Evolutionary conservation across 2,797 vertebrate species (phyloP).

Genomic region (Myotis pilosus): DNA sequence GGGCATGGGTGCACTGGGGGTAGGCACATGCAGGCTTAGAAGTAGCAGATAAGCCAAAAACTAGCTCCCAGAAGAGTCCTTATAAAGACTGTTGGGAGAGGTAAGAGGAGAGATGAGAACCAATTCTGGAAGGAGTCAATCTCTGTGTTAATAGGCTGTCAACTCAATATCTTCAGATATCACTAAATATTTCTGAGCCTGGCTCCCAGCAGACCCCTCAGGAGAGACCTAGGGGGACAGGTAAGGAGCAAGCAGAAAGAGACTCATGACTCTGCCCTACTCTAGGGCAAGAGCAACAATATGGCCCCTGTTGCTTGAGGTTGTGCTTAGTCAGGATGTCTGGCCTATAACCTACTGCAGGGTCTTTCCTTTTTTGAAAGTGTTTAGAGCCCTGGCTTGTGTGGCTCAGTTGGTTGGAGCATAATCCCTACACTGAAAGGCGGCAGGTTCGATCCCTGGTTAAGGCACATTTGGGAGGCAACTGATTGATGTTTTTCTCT

Average conservation of each 20-base stretch:
- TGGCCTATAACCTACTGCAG: background rate
- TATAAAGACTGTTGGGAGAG: background rate
- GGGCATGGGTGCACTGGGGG: background rate
- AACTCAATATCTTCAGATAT: background rate
- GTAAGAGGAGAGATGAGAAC: background rate
- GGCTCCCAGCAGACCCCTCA: background rate
- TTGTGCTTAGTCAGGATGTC: background rate
- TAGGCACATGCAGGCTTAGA: background rate
- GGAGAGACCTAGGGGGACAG: background rate
- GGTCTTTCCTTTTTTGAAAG: conserved; percentile 44
- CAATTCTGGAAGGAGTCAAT: conserved; percentile 7
- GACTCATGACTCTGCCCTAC: conserved; percentile 2
- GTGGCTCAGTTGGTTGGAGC: background rate
- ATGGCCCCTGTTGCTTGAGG: conserved; percentile 30
- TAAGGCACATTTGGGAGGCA: background rate
- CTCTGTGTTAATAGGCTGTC: background rate
- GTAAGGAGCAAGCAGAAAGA: conserved; percentile 3
- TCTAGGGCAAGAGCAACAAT: conserved; percentile 38
- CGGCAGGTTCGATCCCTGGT: background rate
- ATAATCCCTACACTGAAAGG: background rate
- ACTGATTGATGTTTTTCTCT: background rate
- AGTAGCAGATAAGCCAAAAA: background rate
- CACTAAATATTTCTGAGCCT: background rate
- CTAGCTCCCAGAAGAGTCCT: background rate
- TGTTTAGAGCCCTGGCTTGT: background rate